Evolutionary conservation across 2,888 invertebrate species (phyloP), one percentile per base, ranked within the genome.

Genomic region (Trachelus stipa): DNA sequence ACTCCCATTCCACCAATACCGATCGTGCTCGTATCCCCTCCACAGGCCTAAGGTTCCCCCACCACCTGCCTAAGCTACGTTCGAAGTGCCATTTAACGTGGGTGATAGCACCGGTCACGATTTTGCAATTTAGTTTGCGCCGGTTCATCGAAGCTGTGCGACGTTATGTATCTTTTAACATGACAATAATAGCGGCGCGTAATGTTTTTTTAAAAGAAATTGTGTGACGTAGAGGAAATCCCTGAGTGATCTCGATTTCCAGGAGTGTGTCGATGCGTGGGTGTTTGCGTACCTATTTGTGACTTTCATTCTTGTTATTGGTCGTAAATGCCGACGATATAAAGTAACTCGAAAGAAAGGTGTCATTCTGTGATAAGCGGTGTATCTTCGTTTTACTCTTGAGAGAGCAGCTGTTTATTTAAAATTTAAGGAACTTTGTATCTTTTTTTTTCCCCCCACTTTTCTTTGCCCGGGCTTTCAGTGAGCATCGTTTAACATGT

Each of bases 401-500:
- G 15, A 6, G 6, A 6, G 4, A 15, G 40, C 40, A 15, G 40
- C 40, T 40, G 15, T 40, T 40, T 6, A 40, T 40, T 40, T 40
- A 1, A 40, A 40, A 40, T 15, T 15, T 15, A 15, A 40, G 40
- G 15, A 40, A 15, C 15, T 2, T 40, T 40, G 40, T 40, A 2
- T 15, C 15, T 33, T 69, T 30, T 69, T 6, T 15, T 15, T 69
- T 30, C 11, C 12, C 1, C 12, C 1, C 1, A 12, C 1, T 33
- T 69, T 12, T n/a, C 69, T 30, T 12, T 69, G 4, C 30, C 69
- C 9, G 15, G 31, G 69, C 31, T 30, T 30, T 30, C 69, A 69
- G n/a, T 69, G 69, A 40, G 69, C 69, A 33, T 23, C 15, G 30
- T 34, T 56, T 33, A 79, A 68, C 73, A 89, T 89, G 89, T 88